Conservation (phyloP, 2,888 invertebrate genomes). For the Branchipolynoe longqiensis region DNA sequence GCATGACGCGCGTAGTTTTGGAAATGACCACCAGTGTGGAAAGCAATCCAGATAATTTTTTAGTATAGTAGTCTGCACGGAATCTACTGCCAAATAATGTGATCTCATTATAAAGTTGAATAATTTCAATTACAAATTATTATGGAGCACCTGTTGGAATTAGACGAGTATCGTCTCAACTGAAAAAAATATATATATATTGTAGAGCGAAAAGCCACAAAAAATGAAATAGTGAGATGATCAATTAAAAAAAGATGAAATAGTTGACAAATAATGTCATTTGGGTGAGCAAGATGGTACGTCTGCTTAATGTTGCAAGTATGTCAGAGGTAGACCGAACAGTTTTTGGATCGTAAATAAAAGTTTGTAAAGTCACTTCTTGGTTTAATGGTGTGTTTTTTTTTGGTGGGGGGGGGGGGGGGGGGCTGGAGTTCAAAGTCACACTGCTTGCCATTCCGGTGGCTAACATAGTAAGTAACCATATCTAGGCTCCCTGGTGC, state of each 20-base stretch:
- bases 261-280: neutral
- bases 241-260: neutral
- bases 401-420: too few species aligned
- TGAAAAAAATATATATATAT: neutral
- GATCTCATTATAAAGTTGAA: conserved; percentile 33
- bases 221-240: neutral
- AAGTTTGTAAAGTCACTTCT: too few species aligned
- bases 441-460: too few species aligned
- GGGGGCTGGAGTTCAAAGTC: too few species aligned
- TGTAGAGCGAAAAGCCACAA: neutral
- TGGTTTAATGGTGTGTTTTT: too few species aligned
- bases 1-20: neutral
- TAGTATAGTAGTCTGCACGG: conserved; percentile 28
- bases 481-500: too few species aligned
- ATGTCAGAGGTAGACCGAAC: too few species aligned
- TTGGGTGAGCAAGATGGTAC: neutral
- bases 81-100: conserved; percentile 43
- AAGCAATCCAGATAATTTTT: neutral
- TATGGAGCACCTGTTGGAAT: neutral
- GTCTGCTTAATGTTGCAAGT: too few species aligned
- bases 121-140: neutral
- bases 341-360: too few species aligned
- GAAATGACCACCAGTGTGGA: neutral
- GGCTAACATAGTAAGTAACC: too few species aligned
- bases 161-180: neutral